phyloP scores from a whole-genome alignment of 2,888 invertebrate genomes.

The Brachylomia viminalis region DNA sequence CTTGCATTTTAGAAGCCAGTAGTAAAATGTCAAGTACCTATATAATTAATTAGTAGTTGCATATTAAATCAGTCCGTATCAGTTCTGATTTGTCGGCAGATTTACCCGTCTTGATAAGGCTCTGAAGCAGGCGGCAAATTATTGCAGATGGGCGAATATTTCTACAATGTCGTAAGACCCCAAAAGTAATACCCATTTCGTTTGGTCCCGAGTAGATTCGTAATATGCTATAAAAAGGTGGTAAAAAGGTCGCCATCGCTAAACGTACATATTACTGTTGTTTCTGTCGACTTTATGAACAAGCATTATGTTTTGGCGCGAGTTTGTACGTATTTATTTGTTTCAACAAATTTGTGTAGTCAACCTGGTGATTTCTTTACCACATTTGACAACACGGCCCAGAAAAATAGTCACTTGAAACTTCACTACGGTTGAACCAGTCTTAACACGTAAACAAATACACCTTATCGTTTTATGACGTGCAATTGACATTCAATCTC shows the following conservation, averaged over 20 bases:
- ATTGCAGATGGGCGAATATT: slow-evolving; percentile 39
- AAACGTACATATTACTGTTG: slow-evolving; percentile 53
- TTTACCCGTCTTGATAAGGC: not conserved
- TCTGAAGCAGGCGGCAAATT: slow-evolving; percentile 14
- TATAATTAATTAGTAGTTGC: not conserved
- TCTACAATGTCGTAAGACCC: slow-evolving; percentile 43
- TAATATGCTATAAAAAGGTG: slow-evolving; percentile 65
- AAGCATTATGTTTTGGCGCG: slow-evolving; percentile 16
- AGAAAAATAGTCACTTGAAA: not conserved
- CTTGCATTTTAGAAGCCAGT: not conserved
- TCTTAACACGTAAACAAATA: too few relatives aligned
- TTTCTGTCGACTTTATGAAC: slow-evolving; percentile 38
- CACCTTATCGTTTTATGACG: too few relatives aligned
- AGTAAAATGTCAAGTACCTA: not conserved
- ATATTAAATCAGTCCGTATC: not conserved
- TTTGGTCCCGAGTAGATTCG: slow-evolving; percentile 50
- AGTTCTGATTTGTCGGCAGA: slow-evolving; percentile 1
- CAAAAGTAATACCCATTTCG: slow-evolving; percentile 51
- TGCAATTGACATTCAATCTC: too few relatives aligned
- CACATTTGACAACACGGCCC: not conserved
- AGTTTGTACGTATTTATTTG: slow-evolving; percentile 11
- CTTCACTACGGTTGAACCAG: too few relatives aligned
- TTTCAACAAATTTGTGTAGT: not conserved
- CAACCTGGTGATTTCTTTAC: not conserved
- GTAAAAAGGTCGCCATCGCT: slow-evolving; percentile 58